Percentiles rank a stretch among this genome's conserved stretches.
phyloP scores from a whole-genome alignment of 2,888 invertebrate species.

The Zhengitettix transpicula region DNA sequence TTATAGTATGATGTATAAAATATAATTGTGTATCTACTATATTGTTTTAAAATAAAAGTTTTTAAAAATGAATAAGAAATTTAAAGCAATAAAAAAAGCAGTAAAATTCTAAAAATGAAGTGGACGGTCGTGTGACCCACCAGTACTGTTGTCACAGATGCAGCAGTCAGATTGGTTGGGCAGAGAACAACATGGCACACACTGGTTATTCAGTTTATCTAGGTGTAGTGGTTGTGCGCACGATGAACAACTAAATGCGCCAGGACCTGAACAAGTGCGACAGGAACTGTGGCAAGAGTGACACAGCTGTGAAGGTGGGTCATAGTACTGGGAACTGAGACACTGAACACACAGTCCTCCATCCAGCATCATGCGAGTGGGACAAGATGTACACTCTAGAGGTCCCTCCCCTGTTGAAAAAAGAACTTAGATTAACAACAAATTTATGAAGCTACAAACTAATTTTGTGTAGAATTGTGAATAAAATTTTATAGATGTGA shows the following conservation, averaged over 20 bases:
- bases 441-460: no score
- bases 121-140: slow-evolving; percentile 23
- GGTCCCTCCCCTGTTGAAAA: slow-evolving; percentile 45
- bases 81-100: not conserved
- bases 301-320: slow-evolving; percentile 47
- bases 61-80: not conserved
- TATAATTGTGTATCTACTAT: no score
- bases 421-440: not conserved
- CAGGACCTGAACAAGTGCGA: slow-evolving; percentile 49
- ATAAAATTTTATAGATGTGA: no score
- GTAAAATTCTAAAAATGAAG: not conserved
- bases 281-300: slow-evolving; percentile 47
- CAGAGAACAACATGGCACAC: slow-evolving; percentile 50
- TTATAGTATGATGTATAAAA: no score
- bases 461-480: no score
- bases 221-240: slow-evolving; percentile 48
- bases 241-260: slow-evolving; percentile 47
- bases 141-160: slow-evolving; percentile 49
- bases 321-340: slow-evolving; percentile 55
- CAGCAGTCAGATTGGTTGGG: slow-evolving; percentile 43
- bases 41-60: not conserved
- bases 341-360: slow-evolving; percentile 63
- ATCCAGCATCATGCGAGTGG: slow-evolving; percentile 52
- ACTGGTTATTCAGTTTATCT: slow-evolving; percentile 57
- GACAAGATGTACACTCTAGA: slow-evolving; percentile 55